Evolutionary conservation across 1,140 invertebrate species (phyloP).

Genomic region (Acyrthosiphon pisum): DNA sequence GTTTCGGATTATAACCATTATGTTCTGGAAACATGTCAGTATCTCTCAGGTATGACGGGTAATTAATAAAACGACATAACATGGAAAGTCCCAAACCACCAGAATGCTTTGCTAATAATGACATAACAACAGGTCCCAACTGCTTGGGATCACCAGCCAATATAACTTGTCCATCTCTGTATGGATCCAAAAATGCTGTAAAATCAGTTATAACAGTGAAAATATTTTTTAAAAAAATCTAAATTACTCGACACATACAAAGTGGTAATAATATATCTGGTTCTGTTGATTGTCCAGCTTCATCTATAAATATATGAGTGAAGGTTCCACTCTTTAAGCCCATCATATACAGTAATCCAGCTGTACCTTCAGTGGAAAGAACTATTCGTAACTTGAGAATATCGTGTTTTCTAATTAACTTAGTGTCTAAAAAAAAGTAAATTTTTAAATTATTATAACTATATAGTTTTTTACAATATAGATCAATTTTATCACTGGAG

Average conservation of each 20-base stretch:
- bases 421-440: slow-evolving; percentile 9
- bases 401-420: slow-evolving; percentile 14
- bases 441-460: background rate
- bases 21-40: slow-evolving; percentile 63
- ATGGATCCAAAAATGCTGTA: slow-evolving; percentile 58
- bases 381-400: slow-evolving; percentile 37
- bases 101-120: slow-evolving; percentile 69
- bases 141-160: slow-evolving; percentile 92
- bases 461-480: background rate
- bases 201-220: background rate
- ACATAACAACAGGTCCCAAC: slow-evolving; percentile 83
- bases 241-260: slow-evolving; percentile 61
- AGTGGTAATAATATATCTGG: slow-evolving; percentile 85
- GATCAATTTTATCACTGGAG: background rate
- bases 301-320: slow-evolving; percentile 87
- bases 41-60: slow-evolving; percentile 61
- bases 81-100: slow-evolving; percentile 70
- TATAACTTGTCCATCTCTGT: slow-evolving; percentile 72
- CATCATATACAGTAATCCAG: slow-evolving; percentile 75
- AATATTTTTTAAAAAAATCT: no score
- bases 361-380: slow-evolving; percentile 60
- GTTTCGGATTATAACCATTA: slow-evolving; percentile 71
- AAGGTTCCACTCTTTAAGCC: slow-evolving; percentile 78
- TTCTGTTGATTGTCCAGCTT: slow-evolving; percentile 90
- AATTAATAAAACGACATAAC: slow-evolving; percentile 62